Percentiles rank a stretch among this genome's conserved stretches.
Conservation (phyloP, 2,797 vertebrate species). For the Argya squamiceps region DNA sequence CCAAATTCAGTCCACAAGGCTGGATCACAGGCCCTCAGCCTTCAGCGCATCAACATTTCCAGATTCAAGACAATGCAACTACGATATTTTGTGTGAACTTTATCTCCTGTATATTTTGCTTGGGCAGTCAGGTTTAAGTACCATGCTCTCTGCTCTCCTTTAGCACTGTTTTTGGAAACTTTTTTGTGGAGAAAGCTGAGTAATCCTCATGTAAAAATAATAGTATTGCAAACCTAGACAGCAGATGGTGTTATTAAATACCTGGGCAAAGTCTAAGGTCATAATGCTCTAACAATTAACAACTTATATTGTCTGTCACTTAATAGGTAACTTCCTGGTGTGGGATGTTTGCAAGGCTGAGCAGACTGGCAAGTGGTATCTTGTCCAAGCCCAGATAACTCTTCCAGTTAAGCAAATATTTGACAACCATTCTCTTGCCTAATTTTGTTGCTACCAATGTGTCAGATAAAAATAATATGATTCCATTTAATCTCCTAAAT, state of each 20-base stretch:
- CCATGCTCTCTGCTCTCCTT: slow-evolving; percentile 4
- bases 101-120: background rate
- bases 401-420: slow-evolving; percentile 46
- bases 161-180: slow-evolving; percentile 23
- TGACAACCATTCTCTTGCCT: slow-evolving; percentile 35
- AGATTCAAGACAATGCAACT: background rate
- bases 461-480: slow-evolving; percentile 13
- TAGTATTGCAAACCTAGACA: slow-evolving; percentile 14
- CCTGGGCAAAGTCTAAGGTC: slow-evolving; percentile 71
- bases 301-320: slow-evolving; percentile 63
- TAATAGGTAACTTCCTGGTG: slow-evolving; percentile 57
- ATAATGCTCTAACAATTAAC: slow-evolving; percentile 65
- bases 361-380: slow-evolving; percentile 11
- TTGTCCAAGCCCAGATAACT: slow-evolving; percentile 1
- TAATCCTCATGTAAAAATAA: slow-evolving; percentile 64
- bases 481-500: background rate
- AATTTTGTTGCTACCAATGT: slow-evolving; percentile 30
- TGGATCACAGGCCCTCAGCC: background rate
- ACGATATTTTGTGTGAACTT: background rate
- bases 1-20: accelerated
- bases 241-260: slow-evolving; percentile 74
- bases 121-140: slow-evolving; percentile 38
- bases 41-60: background rate
- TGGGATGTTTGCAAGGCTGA: slow-evolving; percentile 5
- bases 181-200: slow-evolving; percentile 61